Percentiles rank a stretch among this genome's conserved stretches.
phyloP scores from a whole-genome alignment of 2,797 vertebrate species.

The Corythornis leucogaster region DNA sequence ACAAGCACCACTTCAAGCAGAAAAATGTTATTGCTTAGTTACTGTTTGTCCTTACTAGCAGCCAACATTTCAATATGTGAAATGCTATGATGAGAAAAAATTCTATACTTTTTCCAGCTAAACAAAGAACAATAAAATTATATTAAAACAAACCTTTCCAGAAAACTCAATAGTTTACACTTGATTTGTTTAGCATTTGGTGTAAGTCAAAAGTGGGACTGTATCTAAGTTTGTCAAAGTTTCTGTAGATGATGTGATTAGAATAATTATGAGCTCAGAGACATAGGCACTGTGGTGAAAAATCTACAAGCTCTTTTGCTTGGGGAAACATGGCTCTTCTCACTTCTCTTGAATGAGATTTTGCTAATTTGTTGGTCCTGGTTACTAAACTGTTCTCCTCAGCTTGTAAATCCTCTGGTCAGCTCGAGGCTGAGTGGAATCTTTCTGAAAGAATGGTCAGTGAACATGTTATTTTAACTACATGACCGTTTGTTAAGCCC shows the following conservation, averaged over 20 bases:
- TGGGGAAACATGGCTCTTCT: neutral
- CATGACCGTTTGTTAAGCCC: neutral
- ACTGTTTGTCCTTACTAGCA: slow-evolving; percentile 27
- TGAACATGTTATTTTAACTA: neutral
- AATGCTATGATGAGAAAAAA: neutral
- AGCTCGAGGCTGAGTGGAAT: neutral
- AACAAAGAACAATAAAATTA: neutral
- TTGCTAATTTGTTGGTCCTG: slow-evolving; percentile 13
- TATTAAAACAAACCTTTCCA: neutral
- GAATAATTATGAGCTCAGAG: neutral
- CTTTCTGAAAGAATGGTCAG: neutral
- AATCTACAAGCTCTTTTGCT: neutral
- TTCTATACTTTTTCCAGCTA: neutral
- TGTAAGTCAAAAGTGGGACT: neutral
- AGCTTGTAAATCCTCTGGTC: slow-evolving; percentile 13
- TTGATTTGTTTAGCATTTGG: neutral
- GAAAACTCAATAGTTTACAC: neutral
- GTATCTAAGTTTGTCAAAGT: neutral
- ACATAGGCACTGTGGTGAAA: neutral
- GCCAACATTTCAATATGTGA: neutral
- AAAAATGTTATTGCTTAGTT: slow-evolving; percentile 41
- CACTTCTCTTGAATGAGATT: neutral
- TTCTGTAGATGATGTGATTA: neutral
- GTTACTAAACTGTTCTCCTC: slow-evolving; percentile 29
- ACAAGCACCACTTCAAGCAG: slow-evolving; percentile 15